These are phyloP conservation scores for Brenthis daphne DNA, from an alignment of 2,888 invertebrate species.

Conservation along the genomic window DNA sequence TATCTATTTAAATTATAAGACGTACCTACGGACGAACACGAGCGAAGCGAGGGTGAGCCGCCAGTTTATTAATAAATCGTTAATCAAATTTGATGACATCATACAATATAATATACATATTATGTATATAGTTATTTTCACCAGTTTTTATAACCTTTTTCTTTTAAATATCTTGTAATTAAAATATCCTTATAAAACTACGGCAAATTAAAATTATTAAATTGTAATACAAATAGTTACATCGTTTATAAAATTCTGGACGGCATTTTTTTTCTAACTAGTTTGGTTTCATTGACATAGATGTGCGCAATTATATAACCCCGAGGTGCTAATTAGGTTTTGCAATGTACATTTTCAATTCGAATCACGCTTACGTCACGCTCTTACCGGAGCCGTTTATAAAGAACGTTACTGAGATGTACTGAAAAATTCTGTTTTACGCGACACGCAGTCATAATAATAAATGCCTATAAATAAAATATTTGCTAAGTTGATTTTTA, in stretches of 20 bases:
- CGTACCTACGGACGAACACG: too few relatives aligned
- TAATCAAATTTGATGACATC: too few relatives aligned
- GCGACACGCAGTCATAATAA: constrained; percentile 23
- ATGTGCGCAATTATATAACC: constrained; percentile 71
- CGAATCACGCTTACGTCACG: constrained; percentile 42
- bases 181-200: neutral
- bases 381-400: constrained; percentile 31
- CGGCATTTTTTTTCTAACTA: constrained; percentile 29
- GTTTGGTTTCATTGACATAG: constrained; percentile 67
- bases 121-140: too few relatives aligned
- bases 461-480: neutral
- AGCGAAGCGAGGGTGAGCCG: too few relatives aligned
- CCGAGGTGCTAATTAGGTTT: constrained; percentile 59
- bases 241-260: constrained; percentile 12
- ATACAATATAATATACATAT: too few relatives aligned
- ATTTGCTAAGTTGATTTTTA: neutral
- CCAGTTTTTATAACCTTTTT: too few relatives aligned
- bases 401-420: constrained; percentile 34
- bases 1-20: too few relatives aligned
- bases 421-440: constrained; percentile 21
- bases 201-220: constrained; percentile 8
- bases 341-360: constrained; percentile 44
- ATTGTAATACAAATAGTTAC: constrained; percentile 20
- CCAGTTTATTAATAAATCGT: too few relatives aligned
- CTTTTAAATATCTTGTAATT: neutral